phyloP scores from a whole-genome alignment of 2,888 invertebrate genomes.

The Rhamnusium bicolor region DNA sequence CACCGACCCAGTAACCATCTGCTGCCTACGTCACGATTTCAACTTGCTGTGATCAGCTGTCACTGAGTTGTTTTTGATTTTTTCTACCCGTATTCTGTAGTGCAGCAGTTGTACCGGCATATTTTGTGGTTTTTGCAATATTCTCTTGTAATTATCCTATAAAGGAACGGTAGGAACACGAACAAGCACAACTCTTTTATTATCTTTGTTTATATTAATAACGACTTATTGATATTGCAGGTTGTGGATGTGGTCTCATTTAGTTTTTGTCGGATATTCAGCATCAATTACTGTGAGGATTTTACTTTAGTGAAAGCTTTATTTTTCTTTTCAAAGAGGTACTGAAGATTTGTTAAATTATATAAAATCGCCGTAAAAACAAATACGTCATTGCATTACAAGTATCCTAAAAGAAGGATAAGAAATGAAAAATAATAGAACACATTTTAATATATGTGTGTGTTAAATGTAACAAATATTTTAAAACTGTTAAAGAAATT shows the following conservation, averaged over 20 bases:
- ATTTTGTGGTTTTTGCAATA: slow-evolving; percentile 27
- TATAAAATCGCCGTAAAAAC: background rate
- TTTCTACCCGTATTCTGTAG: slow-evolving; percentile 18
- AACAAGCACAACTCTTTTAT: slow-evolving; percentile 6
- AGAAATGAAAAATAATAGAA: no score
- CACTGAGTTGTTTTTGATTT: slow-evolving; percentile 27
- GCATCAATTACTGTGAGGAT: slow-evolving; percentile 5
- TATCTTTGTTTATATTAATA: slow-evolving; percentile 5
- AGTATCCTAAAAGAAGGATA: no score
- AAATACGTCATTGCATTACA: no score
- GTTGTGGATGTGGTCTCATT: background rate
- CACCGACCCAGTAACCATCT: slow-evolving; percentile 48
- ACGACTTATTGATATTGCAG: background rate
- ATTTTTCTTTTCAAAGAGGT: background rate
- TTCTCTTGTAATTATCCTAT: slow-evolving; percentile 1
- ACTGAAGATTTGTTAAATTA: background rate
- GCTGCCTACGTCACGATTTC: slow-evolving; percentile 50
- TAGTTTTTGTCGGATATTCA: background rate
- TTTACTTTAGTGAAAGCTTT: background rate
- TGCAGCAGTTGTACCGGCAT: slow-evolving; percentile 21
- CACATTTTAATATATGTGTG: no score
- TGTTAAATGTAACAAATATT: no score
- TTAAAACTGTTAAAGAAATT: no score
- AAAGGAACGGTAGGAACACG: background rate
- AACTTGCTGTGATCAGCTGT: slow-evolving; percentile 38